Base-by-base conservation (phyloP, 2,797 vertebrate genomes). In the Apogon talboti region DNA sequence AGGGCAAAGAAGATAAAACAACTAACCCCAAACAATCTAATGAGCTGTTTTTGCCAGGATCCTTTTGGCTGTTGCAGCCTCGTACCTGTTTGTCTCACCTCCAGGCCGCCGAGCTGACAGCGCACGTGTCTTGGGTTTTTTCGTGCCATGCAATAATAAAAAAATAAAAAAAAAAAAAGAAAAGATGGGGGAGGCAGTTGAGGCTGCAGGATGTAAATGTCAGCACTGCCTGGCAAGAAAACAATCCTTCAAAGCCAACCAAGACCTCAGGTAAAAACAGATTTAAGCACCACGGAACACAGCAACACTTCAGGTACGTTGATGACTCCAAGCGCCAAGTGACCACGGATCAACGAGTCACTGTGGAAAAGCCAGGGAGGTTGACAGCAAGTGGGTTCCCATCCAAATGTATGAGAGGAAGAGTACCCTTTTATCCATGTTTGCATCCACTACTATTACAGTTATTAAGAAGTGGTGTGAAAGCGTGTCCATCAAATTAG, bases 171-270 rank as follows among this genome's bases (percentile, higher is more conserved):
- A 33, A 24, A n/a, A 7, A 37, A 37, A 58, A 3, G 1, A 5
- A 21, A 28, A 18, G 2, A 7, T 8, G 16, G 33, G 10, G 37
- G n/a, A 14, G 21, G 15, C 11, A 35, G 6, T 51, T 47, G 42
- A 49, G 7, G 24, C 54, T 24, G 28, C 9, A 44, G 52, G 35
- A 58, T 12, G 49, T 15, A 68, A 75, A 75, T 44, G 53, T 71
- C 62, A 71, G 2, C 5, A 3, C 18, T 14, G 16, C 24, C 62
- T 40, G 21, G 18, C 63, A 44, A 41, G 45, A 55, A 30, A 47
- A 28, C 24, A 50, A 21, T 15, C 64, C 38, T 14, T 16, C 30
- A 18, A 48, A 41, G 43, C 28, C 7, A 18, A 6, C 30, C 1
- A 10, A 15, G 7, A 11, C 3, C 0, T 3, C 2, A 21, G 41